Base-by-base conservation (phyloP, 2,797 vertebrate genomes). In the Tiaroga cobitis region DNA sequence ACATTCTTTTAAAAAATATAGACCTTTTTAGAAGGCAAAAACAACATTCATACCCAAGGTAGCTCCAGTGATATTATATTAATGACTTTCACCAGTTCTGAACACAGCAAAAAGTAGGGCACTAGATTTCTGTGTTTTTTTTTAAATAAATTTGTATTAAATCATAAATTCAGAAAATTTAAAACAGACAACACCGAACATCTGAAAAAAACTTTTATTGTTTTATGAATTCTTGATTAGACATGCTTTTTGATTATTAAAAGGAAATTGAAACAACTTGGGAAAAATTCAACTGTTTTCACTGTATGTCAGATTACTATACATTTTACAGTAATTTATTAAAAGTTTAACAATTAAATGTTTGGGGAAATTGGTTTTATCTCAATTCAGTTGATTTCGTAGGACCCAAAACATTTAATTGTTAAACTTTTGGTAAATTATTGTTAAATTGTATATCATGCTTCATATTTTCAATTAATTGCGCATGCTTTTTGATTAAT, bases 61-160 rank as follows among this genome's bases (percentile, higher is more conserved):
- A 74, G 26, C 43, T 18, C 7, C 4, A n/a, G n/a, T 43, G 13
- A 72, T 15, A 15, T 8, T 16, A n/a, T 4, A 8, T n/a, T 41
- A 4, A 70, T 24, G 0, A 26, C n/a, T 13, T 61, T 26, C 4
- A 5, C 13, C 26, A 0, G 59, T 63, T 63, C 11, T 63, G 11
- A 29, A 63, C n/a, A 63, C 11, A 0, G 13, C 5, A 63, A 29
- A 26, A 63, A 63, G n/a, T 63, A 63, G 59, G 1, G n/a, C n/a
- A 3, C 5, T 61, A n/a, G 9, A 4, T 4, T n/a, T n/a, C 4
- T 26, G 2, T 2, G 10, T 13, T 26, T 26, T 10, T 13, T 0
- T n/a, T n/a, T n/a, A n/a, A 2, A 26, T 61, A 5, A 73, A 41
- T 43, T 43, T 49, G 0, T 13, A 16, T 67, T 19, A 9, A 67